Evolutionary conservation across 2,888 invertebrate species (phyloP), one percentile per base, ranked within the genome.

Genomic region (Acanthosepion pharaonis): DNA sequence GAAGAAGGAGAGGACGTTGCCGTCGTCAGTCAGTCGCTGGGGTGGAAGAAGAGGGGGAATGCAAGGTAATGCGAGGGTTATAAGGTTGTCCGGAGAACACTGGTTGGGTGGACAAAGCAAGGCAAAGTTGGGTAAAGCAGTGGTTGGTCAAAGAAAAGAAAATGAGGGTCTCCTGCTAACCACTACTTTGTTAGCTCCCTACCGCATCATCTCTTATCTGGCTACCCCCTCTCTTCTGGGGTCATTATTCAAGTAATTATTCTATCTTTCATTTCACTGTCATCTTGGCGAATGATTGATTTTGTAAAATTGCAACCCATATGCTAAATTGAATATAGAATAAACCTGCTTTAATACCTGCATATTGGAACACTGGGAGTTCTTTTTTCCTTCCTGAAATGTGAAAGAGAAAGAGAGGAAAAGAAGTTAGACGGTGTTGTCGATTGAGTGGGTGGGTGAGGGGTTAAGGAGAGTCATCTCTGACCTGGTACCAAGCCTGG

Each of bases 281-380:
- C 78, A 78, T n/a, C 78, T 33, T 78, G 78, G 78, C 78, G 78
- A 33, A 78, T 78, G 78, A 78, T 78, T 33, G 78, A 78, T n/a
- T 78, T 78, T 78, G 78, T 33, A 78, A 78, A 78, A 78, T 33
- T 78, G 78, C 78, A 78, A 78, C 78, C 78, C 78, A 78, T 78
- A 78, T 78, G 78, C 18, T 78, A 78, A 78, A 78, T 78, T 78
- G 78, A 78, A 78, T 78, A 78, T 78, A 78, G 78, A 78, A 78
- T 78, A 78, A n/a, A n/a, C n/a, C n/a, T n/a, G n/a, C n/a, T n/a
- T n/a, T n/a, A n/a, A 78, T 78, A 78, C 78, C 78, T 78, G 78
- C 9, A 78, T 78, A 78, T 78, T 78, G 78, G 78, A 78, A 78
- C 78, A 15, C 78, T 33, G 78, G 78, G 78, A n/a, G 78, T 92